Base-by-base conservation (phyloP, 1,140 invertebrate species). In the Ostrea edulis region DNA sequence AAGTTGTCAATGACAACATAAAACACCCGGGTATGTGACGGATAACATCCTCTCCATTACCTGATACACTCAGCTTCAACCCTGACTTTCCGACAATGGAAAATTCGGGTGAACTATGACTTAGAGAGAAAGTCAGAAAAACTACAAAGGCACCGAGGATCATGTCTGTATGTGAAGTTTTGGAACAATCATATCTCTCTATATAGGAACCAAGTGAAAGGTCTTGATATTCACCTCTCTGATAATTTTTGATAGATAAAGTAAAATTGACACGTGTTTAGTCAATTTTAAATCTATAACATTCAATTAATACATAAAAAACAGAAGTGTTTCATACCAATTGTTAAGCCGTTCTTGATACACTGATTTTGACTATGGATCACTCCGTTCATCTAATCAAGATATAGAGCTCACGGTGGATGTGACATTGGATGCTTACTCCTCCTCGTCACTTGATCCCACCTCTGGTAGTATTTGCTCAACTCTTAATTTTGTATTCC, bases 21-120 rank as follows among this genome's bases (percentile, higher is more conserved):
- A 20, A 62, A 2, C n/a, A 12, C 9, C 54, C 17, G 20, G 20
- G 17, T 2, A 62, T 20, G 5, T 17, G 7, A 58, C 8, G 20
- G 20, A 58, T 58, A 58, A 58, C 7, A 17, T 62, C 55, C 0
- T 20, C n/a, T 62, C 1, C 3, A 62, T 77, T 77, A 77, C 68
- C 68, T 25, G 68, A 2, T 77, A 11, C 29, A 35, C 68, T 77
- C 25, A 77, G 68, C 29, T 77, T 77, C 68, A 77, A 25, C 14
- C 22, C 68, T 25, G 68, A 77, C 68, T 77, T 77, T 77, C 68
- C 68, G 35, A 29, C 68, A 14, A 35, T 77, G 68, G 68, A 77
- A 77, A 77, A 29, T 17, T 25, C 29, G 9, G 68, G 12, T 7
- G 25, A 77, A 35, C 22, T 25, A 17, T 14, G 7, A 4, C 25